Percentiles rank a stretch among this genome's conserved stretches.
These are phyloP conservation scores for Gasterosteus nipponicus DNA, from an alignment of 2,113 vertebrate species.

Conservation along the genomic window DNA sequence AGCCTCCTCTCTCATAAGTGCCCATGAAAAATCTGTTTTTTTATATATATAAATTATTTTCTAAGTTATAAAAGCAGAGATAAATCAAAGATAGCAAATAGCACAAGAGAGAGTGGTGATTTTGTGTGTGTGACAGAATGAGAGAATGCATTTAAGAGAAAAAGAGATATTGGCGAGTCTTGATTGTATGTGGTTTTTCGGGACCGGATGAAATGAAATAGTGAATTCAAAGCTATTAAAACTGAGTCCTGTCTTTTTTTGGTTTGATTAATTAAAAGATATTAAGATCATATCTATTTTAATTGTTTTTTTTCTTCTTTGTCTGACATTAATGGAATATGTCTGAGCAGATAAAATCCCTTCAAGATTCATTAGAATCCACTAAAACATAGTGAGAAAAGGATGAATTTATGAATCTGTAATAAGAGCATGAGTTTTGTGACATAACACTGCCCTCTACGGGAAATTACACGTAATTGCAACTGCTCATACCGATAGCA, in stretches of 20 bases:
- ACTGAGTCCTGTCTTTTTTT: conserved; percentile 6
- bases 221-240: conserved; percentile 45
- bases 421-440: background rate
- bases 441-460: conserved; percentile 48
- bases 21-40: conserved; percentile 58
- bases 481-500: background rate
- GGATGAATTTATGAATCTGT: background rate
- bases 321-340: background rate
- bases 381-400: background rate
- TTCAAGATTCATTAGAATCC: background rate
- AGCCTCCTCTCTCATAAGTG: conserved; percentile 64
- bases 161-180: conserved; percentile 32
- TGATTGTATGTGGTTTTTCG: conserved; percentile 40
- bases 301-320: background rate
- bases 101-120: conserved; percentile 65
- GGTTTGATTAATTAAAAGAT: conserved; percentile 16
- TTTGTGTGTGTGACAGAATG: conserved; percentile 16
- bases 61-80: conserved; percentile 73
- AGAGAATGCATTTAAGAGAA: background rate
- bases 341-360: background rate
- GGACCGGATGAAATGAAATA: conserved; percentile 68
- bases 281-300: background rate
- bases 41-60: conserved; percentile 72
- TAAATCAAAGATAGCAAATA: conserved; percentile 69
- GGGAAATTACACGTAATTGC: conserved; percentile 21